Base-by-base conservation (phyloP, 2,888 invertebrate genomes). In the Drosophila antonietae region DNA sequence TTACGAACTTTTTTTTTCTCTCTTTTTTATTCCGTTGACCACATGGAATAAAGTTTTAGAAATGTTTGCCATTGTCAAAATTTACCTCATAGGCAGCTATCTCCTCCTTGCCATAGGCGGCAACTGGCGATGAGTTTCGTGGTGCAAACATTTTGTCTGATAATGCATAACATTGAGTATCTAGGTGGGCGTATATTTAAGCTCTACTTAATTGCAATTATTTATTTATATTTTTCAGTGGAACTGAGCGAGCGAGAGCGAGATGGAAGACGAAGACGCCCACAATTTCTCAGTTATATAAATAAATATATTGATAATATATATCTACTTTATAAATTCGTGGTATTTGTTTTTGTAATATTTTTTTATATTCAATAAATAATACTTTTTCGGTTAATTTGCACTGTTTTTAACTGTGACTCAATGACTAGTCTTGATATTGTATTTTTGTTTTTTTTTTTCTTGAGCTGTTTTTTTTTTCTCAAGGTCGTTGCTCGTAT, bases 71-170 rank as follows among this genome's bases (percentile, higher is more conserved):
- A 6, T 23, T 31, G 28, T 31, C 20, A 28, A n/a, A 68, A 79
- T 87, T 87, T 92, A 93, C 93, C 93, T 93, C 93, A 90, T 93
- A 91, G 77, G 93, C 92, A 68, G 93, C 93, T 65, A 93, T 72
- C 83, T 93, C 93, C 85, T 93, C 93, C 70, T 90, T 91, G 83
- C 91, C 90, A 74, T 91, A 91, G 55, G 90, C 75, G 80, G 90
- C 89, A 67, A 90, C 82, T 75, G 93, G 93, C 80, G 93, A 93
- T 80, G 93, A 93, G 88, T 93, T 93, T 79, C 93, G 87, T 77
- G 93, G 93, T 58, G 93, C 93, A 89, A 93, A 93, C 93, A 93
- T 93, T 61, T 46, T 52, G 55, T 71, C 71, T 64, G 72, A 56
- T 78, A 61, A 66, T 39, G 60, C 81, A 79, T 81, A 55, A 72